Conservation (phyloP, 2,797 vertebrate genomes). For the Perodicticus potto region DNA sequence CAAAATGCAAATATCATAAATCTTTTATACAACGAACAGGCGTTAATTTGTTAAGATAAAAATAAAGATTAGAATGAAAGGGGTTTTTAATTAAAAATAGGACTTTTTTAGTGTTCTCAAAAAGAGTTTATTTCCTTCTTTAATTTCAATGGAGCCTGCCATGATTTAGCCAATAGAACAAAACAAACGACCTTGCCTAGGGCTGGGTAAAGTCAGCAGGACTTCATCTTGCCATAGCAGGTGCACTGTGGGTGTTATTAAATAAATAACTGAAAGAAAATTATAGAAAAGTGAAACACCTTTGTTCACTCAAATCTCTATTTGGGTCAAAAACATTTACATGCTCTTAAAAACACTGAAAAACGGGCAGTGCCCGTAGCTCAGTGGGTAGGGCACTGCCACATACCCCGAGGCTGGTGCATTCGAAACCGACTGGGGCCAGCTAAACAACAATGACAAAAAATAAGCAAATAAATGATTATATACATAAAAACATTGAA, state of each 20-base stretch:
- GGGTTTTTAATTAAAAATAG: not conserved
- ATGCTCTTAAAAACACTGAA: not conserved
- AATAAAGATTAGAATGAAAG: not conserved
- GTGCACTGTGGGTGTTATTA: not conserved
- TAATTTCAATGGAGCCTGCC: not conserved
- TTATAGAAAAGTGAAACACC: not conserved
- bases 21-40: not conserved
- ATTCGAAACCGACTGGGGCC: too few species aligned
- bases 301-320: not conserved
- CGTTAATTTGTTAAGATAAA: slow-evolving; percentile 48
- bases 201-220: not conserved
- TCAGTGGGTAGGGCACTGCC: too few species aligned
- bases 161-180: not conserved
- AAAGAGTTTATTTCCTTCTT: not conserved
- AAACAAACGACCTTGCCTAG: not conserved
- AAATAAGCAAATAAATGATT: too few species aligned
- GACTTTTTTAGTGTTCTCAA: not conserved
- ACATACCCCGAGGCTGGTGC: too few species aligned
- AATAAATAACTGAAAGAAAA: slow-evolving; percentile 17
- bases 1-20: slow-evolving; percentile 25
- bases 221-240: not conserved
- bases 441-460: too few species aligned
- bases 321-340: not conserved
- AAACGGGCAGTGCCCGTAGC: not conserved
- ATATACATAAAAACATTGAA: too few species aligned